phyloP scores from a whole-genome alignment of 2,797 vertebrate genomes.

The Ceryle rudis region DNA sequence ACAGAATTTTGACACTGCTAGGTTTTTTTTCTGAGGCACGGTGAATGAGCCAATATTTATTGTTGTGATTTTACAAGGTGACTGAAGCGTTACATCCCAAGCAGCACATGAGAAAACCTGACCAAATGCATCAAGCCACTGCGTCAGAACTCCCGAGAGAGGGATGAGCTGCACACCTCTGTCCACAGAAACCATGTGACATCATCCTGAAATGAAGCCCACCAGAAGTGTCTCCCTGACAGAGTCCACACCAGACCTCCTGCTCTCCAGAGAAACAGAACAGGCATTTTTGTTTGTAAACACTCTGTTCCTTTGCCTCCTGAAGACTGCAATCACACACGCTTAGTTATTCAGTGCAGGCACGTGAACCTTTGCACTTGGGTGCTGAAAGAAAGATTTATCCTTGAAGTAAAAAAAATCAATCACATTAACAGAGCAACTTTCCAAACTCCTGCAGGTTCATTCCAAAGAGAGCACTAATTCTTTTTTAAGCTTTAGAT shows the following conservation, averaged over 20 bases:
- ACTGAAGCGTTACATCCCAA: neutral
- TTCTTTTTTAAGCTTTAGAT: slow-evolving; percentile 9
- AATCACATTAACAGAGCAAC: slow-evolving; percentile 25
- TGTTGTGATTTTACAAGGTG: neutral
- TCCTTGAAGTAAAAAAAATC: slow-evolving; percentile 43
- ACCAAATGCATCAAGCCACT: neutral
- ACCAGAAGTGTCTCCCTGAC: neutral
- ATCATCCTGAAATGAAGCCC: neutral
- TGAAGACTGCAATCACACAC: neutral
- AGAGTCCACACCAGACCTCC: neutral
- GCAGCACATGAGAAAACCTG: neutral
- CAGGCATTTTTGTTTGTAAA: neutral
- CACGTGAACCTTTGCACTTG: slow-evolving; percentile 26
- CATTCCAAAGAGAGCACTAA: slow-evolving; percentile 8
- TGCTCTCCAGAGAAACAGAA: neutral
- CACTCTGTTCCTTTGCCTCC: neutral
- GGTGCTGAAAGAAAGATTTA: slow-evolving; percentile 47
- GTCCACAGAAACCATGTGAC: neutral
- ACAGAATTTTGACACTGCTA: neutral
- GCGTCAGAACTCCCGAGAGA: fast-evolving
- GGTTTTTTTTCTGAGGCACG: neutral
- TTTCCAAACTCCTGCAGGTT: slow-evolving; percentile 44
- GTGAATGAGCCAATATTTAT: neutral
- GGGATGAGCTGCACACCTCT: neutral
- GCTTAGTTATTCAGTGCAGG: slow-evolving; percentile 18